A percentile compares a stretch with the other conserved stretches of the same genome.
Evolutionary conservation across 2,888 invertebrate species (phyloP).

Genomic region (Cryptophagus acutangulus): DNA sequence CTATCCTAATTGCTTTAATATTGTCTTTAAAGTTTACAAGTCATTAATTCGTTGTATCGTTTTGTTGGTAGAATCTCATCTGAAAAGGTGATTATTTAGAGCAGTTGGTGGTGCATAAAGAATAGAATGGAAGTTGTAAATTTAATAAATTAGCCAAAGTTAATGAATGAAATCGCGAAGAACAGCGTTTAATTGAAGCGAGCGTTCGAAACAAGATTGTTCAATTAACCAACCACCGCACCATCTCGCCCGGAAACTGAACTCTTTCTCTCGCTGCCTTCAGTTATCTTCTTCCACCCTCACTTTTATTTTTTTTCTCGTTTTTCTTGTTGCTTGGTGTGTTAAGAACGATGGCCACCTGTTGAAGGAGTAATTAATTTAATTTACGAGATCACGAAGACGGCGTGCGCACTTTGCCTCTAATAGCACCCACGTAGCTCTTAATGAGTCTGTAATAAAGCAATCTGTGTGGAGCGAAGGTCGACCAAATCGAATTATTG

Average conservation of each 20-base stretch:
- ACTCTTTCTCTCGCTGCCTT: conserved; percentile 33
- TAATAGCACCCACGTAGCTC: conserved; percentile 32
- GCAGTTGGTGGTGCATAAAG: too few species aligned
- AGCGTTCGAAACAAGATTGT: conserved; percentile 37
- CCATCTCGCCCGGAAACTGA: conserved; percentile 35
- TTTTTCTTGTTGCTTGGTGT: too few species aligned
- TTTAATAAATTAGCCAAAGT: conserved; percentile 34
- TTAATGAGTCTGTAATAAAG: conserved; percentile 42
- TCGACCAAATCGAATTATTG: conserved; percentile 28
- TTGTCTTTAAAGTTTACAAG: too few species aligned
- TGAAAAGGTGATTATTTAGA: too few species aligned
- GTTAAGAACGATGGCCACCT: too few species aligned
- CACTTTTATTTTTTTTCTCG: too few species aligned
- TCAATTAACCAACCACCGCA: conserved; percentile 41
- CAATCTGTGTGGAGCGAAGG: conserved; percentile 30
- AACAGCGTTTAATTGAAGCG: conserved; percentile 33
- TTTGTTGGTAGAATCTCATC: too few species aligned
- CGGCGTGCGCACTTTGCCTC: conserved; percentile 22
- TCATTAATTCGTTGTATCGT: too few species aligned
- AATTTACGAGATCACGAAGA: conserved; percentile 41
- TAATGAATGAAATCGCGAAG: conserved; percentile 35
- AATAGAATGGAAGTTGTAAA: conserved; percentile 30
- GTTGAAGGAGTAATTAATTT: conserved; percentile 45
- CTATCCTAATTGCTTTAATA: too few species aligned
- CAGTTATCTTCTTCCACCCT: conserved; percentile 11